Evolutionary conservation across 2,888 invertebrate genomes (phyloP), one percentile per base, ranked within the genome.

Genomic region (Nipponacmea schrenckii): DNA sequence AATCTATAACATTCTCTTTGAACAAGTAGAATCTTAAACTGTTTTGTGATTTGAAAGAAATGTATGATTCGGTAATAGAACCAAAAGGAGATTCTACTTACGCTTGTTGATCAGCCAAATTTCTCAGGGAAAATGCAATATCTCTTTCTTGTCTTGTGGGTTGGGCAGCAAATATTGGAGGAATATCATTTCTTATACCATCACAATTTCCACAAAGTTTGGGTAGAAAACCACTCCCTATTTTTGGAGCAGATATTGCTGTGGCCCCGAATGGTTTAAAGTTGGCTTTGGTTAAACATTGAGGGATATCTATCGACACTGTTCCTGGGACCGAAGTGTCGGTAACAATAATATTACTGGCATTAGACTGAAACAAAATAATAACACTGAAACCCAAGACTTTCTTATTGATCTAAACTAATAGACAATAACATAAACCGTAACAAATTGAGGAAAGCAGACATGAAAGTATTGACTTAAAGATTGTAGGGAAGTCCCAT

Each of bases 191-290:
- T 12, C 10, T 20, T 20, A 56, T 56, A 56, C 56, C 56, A 24
- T 56, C 56, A 56, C 56, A 56, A 56, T 56, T 56, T 12, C 56
- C 56, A 56, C 56, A 56, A 20, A 56, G 24, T 20, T 56, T 56
- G 24, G 56, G 56, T 10, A 56, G 56, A 24, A 56, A 56, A 24
- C 24, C 56, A 56, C 20, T 24, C 10, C 56, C 56, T 56, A 56
- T 20, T 56, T 56, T 56, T 20, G 56, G 56, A 56, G 56, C 56
- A 24, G 56, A 20, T 56, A 56, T 10, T 10, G 56, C 56, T 56
- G 56, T 56, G 14, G 56, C 56, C 7, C 56, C 56, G 14, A 24
- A 24, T 10, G 56, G 56, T 24, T 24, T 10, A 14, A 56, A 56
- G 56, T 56, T 56, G 24, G 24, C 56, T 4, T 56, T 56, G 56